Percentiles rank a stretch among this genome's conserved stretches.
These are phyloP conservation scores for Neodontobutis hainanensis DNA, from an alignment of 2,113 vertebrate genomes.

Conservation along the genomic window DNA sequence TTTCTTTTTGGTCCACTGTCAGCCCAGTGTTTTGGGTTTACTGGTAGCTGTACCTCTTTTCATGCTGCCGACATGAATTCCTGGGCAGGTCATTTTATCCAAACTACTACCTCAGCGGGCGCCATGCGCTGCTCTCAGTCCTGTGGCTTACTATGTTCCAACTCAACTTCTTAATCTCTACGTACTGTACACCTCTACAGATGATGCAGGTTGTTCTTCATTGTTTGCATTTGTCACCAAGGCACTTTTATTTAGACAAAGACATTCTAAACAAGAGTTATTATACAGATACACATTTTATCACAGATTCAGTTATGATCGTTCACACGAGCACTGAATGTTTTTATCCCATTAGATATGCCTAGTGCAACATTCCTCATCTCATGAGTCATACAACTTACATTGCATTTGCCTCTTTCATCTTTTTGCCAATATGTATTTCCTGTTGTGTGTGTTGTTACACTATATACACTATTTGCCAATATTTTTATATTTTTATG, in stretches of 20 bases:
- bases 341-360: conserved; percentile 52
- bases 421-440: conserved; percentile 48
- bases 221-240: conserved; percentile 33
- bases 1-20: conserved; percentile 52
- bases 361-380: conserved; percentile 48
- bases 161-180: conserved; percentile 68
- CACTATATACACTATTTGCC: conserved; percentile 48
- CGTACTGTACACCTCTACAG: conserved; percentile 51
- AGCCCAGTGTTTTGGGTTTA: conserved; percentile 62
- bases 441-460: conserved; percentile 7
- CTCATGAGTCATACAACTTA: conserved; percentile 31
- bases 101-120: conserved; percentile 80
- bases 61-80: conserved; percentile 62
- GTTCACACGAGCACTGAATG: conserved; percentile 25
- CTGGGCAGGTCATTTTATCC: conserved; percentile 65
- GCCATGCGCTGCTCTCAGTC: conserved; percentile 55
- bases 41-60: conserved; percentile 68
- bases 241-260: conserved; percentile 57
- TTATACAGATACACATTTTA: conserved; percentile 6
- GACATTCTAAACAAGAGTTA: conserved; percentile 36
- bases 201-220: conserved; percentile 51
- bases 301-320: not conserved
- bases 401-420: conserved; percentile 36
- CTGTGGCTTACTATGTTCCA: conserved; percentile 62
- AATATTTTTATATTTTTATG: conserved; percentile 45